Evolutionary conservation across 2,888 invertebrate species (phyloP).

Genomic region (Zygothrica quintamaculata): DNA sequence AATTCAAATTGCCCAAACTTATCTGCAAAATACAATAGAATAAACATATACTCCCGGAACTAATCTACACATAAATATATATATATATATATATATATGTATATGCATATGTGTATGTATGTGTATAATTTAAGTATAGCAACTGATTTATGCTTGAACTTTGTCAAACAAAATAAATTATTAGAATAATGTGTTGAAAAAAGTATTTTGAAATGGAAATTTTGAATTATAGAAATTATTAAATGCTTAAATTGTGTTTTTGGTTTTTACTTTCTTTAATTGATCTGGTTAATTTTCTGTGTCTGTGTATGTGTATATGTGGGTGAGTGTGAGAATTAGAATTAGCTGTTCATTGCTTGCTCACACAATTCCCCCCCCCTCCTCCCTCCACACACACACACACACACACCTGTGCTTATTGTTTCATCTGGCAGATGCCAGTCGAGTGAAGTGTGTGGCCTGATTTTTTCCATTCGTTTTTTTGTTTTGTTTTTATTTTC

Average conservation of each 20-base stretch:
- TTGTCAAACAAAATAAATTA: background rate
- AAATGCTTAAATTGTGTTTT: background rate
- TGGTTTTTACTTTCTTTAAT: constrained; percentile 4
- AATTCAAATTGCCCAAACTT: no score
- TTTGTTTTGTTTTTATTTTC: no score
- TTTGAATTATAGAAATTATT: no score
- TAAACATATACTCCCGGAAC: no score
- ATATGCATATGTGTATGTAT: no score
- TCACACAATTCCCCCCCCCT: background rate
- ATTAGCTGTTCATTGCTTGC: constrained; percentile 29
- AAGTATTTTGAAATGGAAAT: background rate
- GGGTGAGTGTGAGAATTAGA: constrained; percentile 17
- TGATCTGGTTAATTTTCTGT: constrained; percentile 66
- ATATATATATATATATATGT: no score
- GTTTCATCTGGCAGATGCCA: constrained; percentile 53
- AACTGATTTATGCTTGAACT: no score
- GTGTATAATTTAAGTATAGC: no score
- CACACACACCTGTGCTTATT: constrained; percentile 20
- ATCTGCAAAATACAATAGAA: no score
- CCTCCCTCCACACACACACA: no score
- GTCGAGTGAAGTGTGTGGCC: constrained; percentile 46
- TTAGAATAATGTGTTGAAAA: constrained; percentile 11
- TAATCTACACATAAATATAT: no score
- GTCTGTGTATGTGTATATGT: no score
- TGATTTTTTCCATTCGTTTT: constrained; percentile 30